A percentile compares a stretch with the other conserved stretches of the same genome.
These are phyloP conservation scores for Falco concolor DNA, from an alignment of 2,797 vertebrate species.

Conservation along the genomic window DNA sequence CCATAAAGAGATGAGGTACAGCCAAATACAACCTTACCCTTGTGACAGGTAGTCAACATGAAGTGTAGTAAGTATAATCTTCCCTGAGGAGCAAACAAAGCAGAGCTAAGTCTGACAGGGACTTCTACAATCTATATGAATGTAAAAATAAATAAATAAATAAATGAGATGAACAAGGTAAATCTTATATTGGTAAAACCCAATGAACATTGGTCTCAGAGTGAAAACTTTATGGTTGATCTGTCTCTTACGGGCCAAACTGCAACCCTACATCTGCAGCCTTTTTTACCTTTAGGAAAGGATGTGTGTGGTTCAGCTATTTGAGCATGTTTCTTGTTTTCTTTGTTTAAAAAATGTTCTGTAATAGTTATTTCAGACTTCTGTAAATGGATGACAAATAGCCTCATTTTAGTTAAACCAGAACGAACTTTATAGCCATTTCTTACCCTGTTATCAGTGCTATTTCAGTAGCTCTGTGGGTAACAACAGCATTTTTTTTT, in stretches of 20 bases:
- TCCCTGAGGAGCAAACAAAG: not conserved
- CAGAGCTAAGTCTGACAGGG: not conserved
- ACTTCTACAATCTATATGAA: not conserved
- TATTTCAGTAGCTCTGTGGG: not conserved
- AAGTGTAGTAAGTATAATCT: not conserved
- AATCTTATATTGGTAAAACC: not conserved
- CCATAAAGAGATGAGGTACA: not conserved
- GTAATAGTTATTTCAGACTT: not conserved
- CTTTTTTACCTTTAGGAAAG: not conserved
- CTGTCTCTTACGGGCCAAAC: not conserved
- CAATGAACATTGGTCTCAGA: not conserved
- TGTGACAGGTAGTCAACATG: not conserved
- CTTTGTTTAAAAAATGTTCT: not conserved
- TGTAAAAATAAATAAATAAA: not conserved
- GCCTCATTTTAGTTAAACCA: slow-evolving; percentile 5
- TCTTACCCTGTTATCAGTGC: not conserved
- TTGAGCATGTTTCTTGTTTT: not conserved
- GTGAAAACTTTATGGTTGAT: not conserved
- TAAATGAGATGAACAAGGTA: not conserved
- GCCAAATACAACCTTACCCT: not conserved
- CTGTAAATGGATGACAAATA: slow-evolving; percentile 10
- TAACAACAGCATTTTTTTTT: not conserved
- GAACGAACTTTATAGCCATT: not conserved
- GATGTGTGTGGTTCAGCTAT: not conserved
- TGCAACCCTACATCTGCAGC: not conserved